phyloP scores from a whole-genome alignment of 1,140 invertebrate species.

The Antheraea pernyi region DNA sequence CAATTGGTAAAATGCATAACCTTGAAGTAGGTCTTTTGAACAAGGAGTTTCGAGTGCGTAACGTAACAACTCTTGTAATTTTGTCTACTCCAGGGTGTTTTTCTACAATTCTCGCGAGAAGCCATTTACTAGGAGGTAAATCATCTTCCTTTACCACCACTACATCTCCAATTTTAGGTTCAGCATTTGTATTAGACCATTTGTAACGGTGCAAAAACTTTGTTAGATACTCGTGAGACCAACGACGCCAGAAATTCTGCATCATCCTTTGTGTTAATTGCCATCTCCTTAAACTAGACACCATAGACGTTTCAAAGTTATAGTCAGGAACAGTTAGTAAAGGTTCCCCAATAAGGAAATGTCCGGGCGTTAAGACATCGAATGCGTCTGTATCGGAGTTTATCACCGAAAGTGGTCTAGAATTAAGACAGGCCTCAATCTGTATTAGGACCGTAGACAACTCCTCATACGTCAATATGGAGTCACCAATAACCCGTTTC shows the following conservation, averaged over 20 bases:
- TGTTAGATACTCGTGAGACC: background rate
- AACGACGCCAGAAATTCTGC: constrained; percentile 11
- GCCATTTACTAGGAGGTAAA: constrained; percentile 23
- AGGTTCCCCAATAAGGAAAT: constrained; percentile 8
- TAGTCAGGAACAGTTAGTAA: constrained; percentile 7
- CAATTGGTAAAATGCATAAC: constrained; percentile 10
- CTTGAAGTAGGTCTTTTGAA: constrained; percentile 14
- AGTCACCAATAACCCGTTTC: background rate
- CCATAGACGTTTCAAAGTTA: background rate
- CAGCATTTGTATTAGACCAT: no score
- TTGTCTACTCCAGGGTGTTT: constrained; percentile 19
- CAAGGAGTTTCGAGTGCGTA: background rate
- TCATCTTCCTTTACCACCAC: constrained; percentile 27
- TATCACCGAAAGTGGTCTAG: background rate
- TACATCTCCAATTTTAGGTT: constrained; percentile 9
- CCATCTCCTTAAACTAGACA: constrained; percentile 14
- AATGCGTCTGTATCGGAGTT: background rate
- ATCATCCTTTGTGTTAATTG: constrained; percentile 18
- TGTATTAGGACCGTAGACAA: background rate
- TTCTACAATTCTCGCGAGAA: constrained; percentile 16
- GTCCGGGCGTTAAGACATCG: constrained; percentile 7
- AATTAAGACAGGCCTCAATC: constrained; percentile 9
- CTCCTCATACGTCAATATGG: background rate
- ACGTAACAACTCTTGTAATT: constrained; percentile 20
- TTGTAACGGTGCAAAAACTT: background rate